phyloP scores from a whole-genome alignment of 2,797 vertebrate species.

The Enteromius radiatus region DNA sequence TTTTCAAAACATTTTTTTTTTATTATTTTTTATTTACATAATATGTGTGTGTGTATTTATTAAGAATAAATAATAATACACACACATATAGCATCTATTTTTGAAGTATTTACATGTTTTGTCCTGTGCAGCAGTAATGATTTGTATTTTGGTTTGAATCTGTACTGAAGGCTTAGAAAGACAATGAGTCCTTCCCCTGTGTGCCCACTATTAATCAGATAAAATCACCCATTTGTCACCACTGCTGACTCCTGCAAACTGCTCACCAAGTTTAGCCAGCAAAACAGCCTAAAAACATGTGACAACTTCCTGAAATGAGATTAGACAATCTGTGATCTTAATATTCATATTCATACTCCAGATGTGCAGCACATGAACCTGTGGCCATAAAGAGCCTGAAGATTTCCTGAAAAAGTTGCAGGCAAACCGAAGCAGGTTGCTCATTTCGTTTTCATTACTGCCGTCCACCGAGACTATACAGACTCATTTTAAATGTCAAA shows the following conservation, averaged over 20 bases:
- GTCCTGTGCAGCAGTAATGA: neutral
- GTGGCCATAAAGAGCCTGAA: neutral
- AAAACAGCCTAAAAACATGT: constrained; percentile 7
- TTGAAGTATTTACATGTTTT: neutral
- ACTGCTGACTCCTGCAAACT: constrained; percentile 12
- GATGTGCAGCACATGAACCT: neutral
- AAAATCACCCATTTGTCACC: constrained; percentile 26
- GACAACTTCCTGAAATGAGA: neutral
- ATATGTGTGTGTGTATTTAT: too few relatives aligned
- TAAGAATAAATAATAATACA: too few relatives aligned
- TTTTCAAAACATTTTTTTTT: neutral
- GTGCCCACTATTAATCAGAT: neutral
- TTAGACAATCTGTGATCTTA: neutral
- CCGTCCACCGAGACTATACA: neutral
- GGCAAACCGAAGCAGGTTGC: neutral
- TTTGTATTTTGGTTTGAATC: neutral
- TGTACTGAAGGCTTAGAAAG: neutral
- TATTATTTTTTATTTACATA: too few relatives aligned
- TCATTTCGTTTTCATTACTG: neutral
- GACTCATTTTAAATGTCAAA: constrained; percentile 32
- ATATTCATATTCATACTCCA: neutral
- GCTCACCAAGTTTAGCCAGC: neutral
- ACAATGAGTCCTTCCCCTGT: neutral
- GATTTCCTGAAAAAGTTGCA: neutral
- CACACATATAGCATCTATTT: too few relatives aligned